phyloP scores from a whole-genome alignment of 2,113 vertebrate genomes.

The Himantopus leucocephalus region DNA sequence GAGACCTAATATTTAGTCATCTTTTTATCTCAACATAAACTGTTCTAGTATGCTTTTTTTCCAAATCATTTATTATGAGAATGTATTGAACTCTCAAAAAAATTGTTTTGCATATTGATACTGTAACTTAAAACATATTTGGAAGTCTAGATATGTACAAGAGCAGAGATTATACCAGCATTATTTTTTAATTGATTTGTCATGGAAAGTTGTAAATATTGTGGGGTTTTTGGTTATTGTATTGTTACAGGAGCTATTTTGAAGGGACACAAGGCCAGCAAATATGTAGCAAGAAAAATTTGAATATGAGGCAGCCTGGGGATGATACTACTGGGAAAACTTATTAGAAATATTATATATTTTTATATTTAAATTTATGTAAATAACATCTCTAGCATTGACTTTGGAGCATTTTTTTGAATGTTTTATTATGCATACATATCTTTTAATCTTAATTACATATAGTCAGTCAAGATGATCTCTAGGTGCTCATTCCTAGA shows the following conservation, averaged over 20 bases:
- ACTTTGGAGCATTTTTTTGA: not conserved
- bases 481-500: not conserved
- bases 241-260: not conserved
- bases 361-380: not conserved
- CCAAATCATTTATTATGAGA: not conserved
- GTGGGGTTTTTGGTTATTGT: not conserved
- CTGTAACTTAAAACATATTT: not conserved
- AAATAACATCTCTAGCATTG: not conserved
- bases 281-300: not conserved
- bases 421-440: not conserved
- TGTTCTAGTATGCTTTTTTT: not conserved
- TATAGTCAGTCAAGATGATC: not conserved
- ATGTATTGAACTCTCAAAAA: not conserved
- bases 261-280: not conserved
- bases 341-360: not conserved
- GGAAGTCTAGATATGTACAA: not conserved
- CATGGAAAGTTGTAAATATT: not conserved
- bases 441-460: not conserved
- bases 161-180: not conserved
- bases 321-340: not conserved
- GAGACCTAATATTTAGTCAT: not conserved
- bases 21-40: not conserved
- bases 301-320: not conserved
- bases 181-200: not conserved
- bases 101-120: not conserved